Evolutionary conservation across 2,888 invertebrate species (phyloP).

Genomic region (Tetranychus piercei): DNA sequence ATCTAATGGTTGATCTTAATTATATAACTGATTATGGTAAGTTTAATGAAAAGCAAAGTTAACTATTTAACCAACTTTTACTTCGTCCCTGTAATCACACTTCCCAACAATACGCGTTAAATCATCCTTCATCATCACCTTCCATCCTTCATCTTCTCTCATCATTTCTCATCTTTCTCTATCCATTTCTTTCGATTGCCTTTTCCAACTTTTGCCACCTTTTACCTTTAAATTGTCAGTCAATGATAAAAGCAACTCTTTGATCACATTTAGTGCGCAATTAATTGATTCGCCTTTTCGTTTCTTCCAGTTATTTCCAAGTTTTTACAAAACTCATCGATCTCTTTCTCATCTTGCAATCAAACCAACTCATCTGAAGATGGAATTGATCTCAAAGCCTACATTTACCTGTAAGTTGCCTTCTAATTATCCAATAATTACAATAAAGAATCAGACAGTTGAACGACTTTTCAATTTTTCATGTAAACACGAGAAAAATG

Average conservation of each 20-base stretch:
- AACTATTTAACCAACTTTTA: too few species aligned
- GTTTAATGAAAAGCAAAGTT: background rate
- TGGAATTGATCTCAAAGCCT: background rate
- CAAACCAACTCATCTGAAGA: background rate
- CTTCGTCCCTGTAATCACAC: too few species aligned
- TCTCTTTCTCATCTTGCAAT: background rate
- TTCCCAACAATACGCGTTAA: too few species aligned
- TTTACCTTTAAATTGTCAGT: background rate
- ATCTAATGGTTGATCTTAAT: background rate
- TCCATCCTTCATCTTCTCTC: background rate
- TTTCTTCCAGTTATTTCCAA: background rate
- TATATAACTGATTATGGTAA: background rate
- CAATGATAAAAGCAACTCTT: background rate
- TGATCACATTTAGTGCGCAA: background rate
- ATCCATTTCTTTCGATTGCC: background rate
- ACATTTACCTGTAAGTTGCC: background rate
- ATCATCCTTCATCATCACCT: too few species aligned
- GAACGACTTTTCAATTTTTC: background rate
- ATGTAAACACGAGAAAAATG: too few species aligned
- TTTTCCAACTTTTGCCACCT: background rate
- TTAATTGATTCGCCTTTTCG: background rate
- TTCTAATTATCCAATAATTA: background rate
- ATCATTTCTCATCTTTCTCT: background rate
- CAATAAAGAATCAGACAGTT: background rate
- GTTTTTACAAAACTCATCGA: background rate